Evolutionary conservation across 2,113 vertebrate species (phyloP).

Genomic region (Callorhinus ursinus): DNA sequence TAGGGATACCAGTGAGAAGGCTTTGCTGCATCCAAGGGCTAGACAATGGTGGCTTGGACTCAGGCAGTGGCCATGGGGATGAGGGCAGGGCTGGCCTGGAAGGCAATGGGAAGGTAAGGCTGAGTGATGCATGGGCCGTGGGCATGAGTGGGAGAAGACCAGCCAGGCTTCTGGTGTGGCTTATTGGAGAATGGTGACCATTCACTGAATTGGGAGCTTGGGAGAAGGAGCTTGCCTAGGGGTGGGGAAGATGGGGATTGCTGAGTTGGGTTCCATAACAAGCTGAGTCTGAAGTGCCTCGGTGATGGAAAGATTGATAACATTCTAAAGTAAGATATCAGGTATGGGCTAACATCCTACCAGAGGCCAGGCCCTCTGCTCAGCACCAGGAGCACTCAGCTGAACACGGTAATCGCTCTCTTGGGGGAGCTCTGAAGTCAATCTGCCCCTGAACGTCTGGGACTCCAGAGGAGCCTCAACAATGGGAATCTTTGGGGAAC

Average conservation of each 20-base stretch:
- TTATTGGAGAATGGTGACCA: background rate
- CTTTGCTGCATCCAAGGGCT: background rate
- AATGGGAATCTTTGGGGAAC: background rate
- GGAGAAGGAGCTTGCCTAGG: background rate
- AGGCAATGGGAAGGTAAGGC: background rate
- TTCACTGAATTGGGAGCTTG: background rate
- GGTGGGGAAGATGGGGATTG: too few species aligned
- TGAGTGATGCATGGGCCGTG: background rate
- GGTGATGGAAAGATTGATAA: background rate
- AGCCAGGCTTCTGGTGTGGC: background rate
- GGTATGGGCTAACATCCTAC: background rate
- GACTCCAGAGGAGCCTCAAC: background rate
- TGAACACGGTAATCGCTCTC: too few species aligned
- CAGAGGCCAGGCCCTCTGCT: background rate
- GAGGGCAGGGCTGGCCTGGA: background rate
- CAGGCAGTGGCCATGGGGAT: rapidly evolving
- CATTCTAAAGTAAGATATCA: background rate
- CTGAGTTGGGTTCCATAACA: background rate
- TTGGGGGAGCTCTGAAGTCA: background rate
- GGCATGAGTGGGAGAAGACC: background rate
- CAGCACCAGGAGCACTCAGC: background rate
- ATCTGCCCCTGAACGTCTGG: background rate
- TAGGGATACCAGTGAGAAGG: background rate
- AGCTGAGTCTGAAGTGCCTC: background rate
- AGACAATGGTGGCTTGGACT: background rate